Evolutionary conservation across 2,888 invertebrate genomes (phyloP).

Genomic region (Lasioglossum oenotherae): DNA sequence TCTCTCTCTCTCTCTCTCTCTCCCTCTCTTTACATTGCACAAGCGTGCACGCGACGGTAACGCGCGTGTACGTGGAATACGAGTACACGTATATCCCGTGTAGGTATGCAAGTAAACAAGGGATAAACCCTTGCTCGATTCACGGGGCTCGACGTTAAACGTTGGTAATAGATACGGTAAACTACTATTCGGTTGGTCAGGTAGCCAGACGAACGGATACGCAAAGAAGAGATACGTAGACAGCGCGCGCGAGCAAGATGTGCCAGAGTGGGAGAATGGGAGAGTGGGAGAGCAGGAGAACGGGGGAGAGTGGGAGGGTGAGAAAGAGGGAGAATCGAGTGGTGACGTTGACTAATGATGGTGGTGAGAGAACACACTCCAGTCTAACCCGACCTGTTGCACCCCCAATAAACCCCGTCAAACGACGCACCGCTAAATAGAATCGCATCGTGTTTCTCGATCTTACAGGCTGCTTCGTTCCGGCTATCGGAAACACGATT

Average conservation of each 20-base stretch:
- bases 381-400: slow-evolving; percentile 84
- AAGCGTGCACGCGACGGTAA: too few relatives aligned
- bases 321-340: slow-evolving; percentile 72
- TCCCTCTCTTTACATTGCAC: not conserved
- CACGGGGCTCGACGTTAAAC: slow-evolving; percentile 70
- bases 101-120: slow-evolving; percentile 7
- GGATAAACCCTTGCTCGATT: slow-evolving; percentile 66
- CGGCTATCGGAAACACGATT: slow-evolving; percentile 61
- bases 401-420: slow-evolving; percentile 83
- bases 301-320: slow-evolving; percentile 37
- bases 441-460: slow-evolving; percentile 80
- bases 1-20: too few relatives aligned
- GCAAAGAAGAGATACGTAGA: slow-evolving; percentile 58
- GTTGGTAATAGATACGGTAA: slow-evolving; percentile 78
- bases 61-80: not conserved
- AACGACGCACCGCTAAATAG: slow-evolving; percentile 82
- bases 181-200: slow-evolving; percentile 46
- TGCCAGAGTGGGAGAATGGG: slow-evolving; percentile 28
- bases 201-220: slow-evolving; percentile 46
- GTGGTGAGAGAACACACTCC: slow-evolving; percentile 84
- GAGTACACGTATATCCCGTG: slow-evolving; percentile 11
- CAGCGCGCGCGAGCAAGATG: slow-evolving; percentile 56
- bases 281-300: slow-evolving; percentile 53
- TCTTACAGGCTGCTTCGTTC: slow-evolving; percentile 71
- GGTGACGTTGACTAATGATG: slow-evolving; percentile 84